Evolutionary conservation across 92 coral and sea anemone species (phyloP).

Genomic region (Epizoanthus stellaris): DNA sequence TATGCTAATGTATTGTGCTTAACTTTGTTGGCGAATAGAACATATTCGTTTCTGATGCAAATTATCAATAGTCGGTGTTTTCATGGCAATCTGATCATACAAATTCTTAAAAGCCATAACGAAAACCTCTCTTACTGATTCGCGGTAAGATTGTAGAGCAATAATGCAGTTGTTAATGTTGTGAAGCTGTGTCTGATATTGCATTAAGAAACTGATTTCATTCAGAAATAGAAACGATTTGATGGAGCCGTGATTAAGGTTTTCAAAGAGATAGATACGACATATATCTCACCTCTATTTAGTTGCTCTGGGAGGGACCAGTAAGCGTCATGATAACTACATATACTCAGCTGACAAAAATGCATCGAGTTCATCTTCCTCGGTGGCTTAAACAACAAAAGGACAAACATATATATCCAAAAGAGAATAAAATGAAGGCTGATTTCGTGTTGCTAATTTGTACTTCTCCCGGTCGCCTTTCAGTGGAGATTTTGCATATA

Average conservation of each 20-base stretch:
- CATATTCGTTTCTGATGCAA: background rate
- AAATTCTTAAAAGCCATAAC: background rate
- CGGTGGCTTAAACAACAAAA: background rate
- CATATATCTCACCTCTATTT: background rate
- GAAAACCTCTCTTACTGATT: background rate
- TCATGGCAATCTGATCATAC: background rate
- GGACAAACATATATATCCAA: background rate
- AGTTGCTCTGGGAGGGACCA: background rate
- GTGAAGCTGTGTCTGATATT: background rate
- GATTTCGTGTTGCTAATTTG: background rate
- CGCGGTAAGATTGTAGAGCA: background rate
- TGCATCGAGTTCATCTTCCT: background rate
- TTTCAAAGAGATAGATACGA: background rate
- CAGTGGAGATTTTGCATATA: too few species aligned
- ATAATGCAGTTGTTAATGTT: background rate
- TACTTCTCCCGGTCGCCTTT: too few species aligned
- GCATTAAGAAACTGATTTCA: constrained; percentile 13
- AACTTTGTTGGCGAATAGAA: constrained; percentile 6
- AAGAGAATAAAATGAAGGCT: background rate
- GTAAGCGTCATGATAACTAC: background rate
- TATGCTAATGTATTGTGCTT: constrained; percentile 10
- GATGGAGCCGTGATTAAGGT: background rate
- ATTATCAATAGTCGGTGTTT: constrained; percentile 13
- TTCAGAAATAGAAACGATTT: constrained; percentile 6
- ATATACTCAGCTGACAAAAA: constrained; percentile 1